A percentile compares a stretch with the other conserved stretches of the same genome.
These are phyloP conservation scores for Eurystomus glaucurus DNA, from an alignment of 2,797 vertebrate species.

Conservation along the genomic window DNA sequence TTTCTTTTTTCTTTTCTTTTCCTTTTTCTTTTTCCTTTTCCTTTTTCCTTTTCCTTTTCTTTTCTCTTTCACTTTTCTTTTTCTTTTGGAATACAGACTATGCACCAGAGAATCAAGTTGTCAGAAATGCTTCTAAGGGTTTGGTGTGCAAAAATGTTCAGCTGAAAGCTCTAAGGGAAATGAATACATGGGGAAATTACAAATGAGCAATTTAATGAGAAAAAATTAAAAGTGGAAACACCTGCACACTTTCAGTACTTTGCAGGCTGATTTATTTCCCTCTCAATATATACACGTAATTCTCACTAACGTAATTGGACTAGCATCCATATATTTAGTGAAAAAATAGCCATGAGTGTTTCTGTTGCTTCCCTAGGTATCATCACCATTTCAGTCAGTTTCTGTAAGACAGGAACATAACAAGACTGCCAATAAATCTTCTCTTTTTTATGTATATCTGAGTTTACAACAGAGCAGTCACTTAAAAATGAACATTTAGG, in stretches of 20 bases:
- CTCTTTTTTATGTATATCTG: neutral
- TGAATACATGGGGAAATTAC: constrained; percentile 14
- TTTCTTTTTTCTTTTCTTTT: neutral
- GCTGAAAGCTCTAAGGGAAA: neutral
- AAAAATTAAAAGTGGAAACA: constrained; percentile 41
- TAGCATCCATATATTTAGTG: constrained; percentile 13
- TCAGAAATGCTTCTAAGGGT: neutral
- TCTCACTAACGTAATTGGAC: neutral
- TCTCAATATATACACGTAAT: neutral
- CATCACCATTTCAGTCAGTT: neutral
- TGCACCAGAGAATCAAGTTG: neutral
- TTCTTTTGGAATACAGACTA: neutral
- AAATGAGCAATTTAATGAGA: constrained; percentile 37
- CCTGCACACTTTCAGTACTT: neutral
- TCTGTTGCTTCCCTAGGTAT: neutral
- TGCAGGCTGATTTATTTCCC: constrained; percentile 16
- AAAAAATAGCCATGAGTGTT: neutral
- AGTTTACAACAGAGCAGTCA: constrained; percentile 27
- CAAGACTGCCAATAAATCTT: constrained; percentile 16
- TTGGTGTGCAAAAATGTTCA: neutral
- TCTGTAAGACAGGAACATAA: neutral
- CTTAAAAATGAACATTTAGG: neutral
- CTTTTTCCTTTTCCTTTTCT: neutral
- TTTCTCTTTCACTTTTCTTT: neutral
- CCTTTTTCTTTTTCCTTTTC: neutral